Base-by-base conservation (phyloP, 1,140 invertebrate genomes). In the Aporrectodea caliginosa region DNA sequence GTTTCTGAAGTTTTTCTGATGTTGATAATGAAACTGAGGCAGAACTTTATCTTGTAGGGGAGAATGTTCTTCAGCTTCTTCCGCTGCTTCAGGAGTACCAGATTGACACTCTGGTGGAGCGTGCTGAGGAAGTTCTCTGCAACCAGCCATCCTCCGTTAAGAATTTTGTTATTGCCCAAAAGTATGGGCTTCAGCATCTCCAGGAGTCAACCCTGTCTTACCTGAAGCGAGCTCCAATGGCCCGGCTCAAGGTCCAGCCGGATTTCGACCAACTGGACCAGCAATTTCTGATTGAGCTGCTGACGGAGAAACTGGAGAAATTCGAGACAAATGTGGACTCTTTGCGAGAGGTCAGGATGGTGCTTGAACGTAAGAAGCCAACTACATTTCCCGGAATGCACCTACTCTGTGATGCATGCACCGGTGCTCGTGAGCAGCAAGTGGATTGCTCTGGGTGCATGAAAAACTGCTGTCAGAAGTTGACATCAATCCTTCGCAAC, bases 21-120 rank as follows among this genome's bases (percentile, higher is more conserved):
- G n/a, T n/a, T n/a, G n/a, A n/a, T n/a, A n/a, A 1, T 70, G 30
- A n/a, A 70, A 14, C 14, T 16, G 32, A 0, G 22, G 69, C 32
- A 30, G 29, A 2, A 31, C 69, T 71, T 71, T 71, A 33, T 31
- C 22, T 70, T 79, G 75, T 70, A 81, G 78, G 71, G 27, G 43
- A 75, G 27, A 77, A 76, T 43, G 74, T 80, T 27, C 16, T 31
- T 6, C 71, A 71, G 33, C 76, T 77, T 1, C 68, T 82, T 0
- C 74, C 78, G 12, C 76, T 82, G 58, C 30, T 80, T 27, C 79
- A 80, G 72, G 83, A 83, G 72, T 83, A 83, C 69, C 83, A 83
- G 78, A 83, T 83, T 79, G 81, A 69, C 34, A 78, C 71, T 6
- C 31, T 83, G n/a, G 75, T 77, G 22, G 80, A 80, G 74, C 69